Evolutionary conservation across 2,113 vertebrate species (phyloP).

Genomic region (Pseudopodoces humilis): DNA sequence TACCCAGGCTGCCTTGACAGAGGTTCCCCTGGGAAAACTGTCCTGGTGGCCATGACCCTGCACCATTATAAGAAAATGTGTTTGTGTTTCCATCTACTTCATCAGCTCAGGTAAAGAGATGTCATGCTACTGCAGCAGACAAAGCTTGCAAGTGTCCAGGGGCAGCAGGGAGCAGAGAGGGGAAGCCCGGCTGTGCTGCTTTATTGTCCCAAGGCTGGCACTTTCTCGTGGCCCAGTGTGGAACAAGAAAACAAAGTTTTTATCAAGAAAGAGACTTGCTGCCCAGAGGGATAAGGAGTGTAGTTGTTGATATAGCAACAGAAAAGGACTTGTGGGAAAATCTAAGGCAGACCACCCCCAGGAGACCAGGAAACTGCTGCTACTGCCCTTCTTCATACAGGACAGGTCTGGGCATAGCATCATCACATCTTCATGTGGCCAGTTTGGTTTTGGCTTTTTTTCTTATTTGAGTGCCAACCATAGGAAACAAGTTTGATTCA

Average conservation of each 20-base stretch:
- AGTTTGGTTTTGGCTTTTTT: neutral
- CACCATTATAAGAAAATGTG: neutral
- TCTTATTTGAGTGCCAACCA: neutral
- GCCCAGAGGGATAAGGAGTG: neutral
- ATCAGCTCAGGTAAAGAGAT: neutral
- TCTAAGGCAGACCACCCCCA: neutral
- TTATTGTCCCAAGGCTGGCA: fast-evolving
- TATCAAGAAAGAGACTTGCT: neutral
- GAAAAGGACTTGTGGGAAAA: neutral
- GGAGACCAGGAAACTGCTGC: neutral
- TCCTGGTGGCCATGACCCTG: neutral
- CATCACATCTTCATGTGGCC: neutral
- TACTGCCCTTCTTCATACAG: neutral
- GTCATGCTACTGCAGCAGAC: neutral
- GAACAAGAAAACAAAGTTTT: neutral
- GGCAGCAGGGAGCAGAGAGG: neutral
- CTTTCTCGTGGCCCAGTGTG: neutral
- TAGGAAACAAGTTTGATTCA: neutral
- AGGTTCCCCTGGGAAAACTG: neutral
- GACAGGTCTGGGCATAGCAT: neutral
- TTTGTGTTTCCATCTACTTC: neutral
- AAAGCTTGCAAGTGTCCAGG: neutral
- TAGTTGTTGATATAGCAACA: neutral
- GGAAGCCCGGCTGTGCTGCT: fast-evolving
- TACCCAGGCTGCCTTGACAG: neutral